These are phyloP conservation scores for Andrena marginata DNA, from an alignment of 2,888 invertebrate genomes.

Conservation along the genomic window DNA sequence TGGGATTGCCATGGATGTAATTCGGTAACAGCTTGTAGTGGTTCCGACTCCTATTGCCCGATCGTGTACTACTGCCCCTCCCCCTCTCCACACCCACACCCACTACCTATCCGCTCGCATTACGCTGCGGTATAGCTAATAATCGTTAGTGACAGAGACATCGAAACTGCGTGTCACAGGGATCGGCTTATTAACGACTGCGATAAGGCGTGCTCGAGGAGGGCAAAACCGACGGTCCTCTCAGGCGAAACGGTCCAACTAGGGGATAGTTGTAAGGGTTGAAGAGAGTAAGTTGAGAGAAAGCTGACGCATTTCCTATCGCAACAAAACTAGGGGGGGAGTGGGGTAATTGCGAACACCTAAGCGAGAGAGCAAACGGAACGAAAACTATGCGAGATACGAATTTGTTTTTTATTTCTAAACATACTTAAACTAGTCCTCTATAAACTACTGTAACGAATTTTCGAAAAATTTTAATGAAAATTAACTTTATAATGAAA, in stretches of 20 bases:
- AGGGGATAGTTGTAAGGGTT: too few species aligned
- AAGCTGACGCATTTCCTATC: too few species aligned
- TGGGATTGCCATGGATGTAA: constrained; percentile 74
- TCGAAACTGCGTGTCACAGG: constrained; percentile 46
- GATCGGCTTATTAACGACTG: constrained; percentile 58
- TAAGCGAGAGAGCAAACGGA: too few species aligned
- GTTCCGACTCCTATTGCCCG: constrained; percentile 72
- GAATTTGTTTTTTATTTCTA: too few species aligned
- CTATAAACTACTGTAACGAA: too few species aligned
- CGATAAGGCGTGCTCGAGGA: constrained; percentile 10
- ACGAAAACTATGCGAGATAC: too few species aligned
- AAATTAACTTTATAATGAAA: too few species aligned
- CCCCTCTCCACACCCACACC: constrained; percentile 9
- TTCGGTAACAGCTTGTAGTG: constrained; percentile 79
- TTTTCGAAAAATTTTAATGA: too few species aligned
- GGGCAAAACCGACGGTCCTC: background rate
- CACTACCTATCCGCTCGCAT: constrained; percentile 57
- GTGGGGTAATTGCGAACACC: too few species aligned
- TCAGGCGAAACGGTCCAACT: background rate
- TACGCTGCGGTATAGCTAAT: constrained; percentile 72
- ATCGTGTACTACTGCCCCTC: constrained; percentile 67
- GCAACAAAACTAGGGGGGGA: too few species aligned
- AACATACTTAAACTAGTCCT: too few species aligned
- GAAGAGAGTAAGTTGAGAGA: too few species aligned
- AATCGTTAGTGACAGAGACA: constrained; percentile 75